Conservation (phyloP, 2,888 invertebrate species). For the Philereme vetulata region DNA sequence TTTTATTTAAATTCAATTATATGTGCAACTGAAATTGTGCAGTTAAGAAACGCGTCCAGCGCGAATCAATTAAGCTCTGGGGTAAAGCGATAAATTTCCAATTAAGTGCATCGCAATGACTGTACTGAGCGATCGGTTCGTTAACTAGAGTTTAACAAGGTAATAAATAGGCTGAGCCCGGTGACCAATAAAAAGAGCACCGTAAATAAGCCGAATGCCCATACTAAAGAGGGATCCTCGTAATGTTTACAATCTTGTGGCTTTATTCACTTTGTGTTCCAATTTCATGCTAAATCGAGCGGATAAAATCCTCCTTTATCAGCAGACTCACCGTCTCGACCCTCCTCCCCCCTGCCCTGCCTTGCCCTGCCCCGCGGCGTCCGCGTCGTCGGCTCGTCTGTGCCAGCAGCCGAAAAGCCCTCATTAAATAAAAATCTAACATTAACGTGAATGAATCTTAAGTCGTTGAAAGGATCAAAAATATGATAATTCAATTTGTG, state of each 20-base stretch:
- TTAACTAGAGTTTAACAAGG: constrained; percentile 82
- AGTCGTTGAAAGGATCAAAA: constrained; percentile 64
- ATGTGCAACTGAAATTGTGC: constrained; percentile 46
- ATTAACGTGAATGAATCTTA: constrained; percentile 67
- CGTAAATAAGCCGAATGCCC: constrained; percentile 78
- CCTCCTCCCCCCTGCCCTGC: constrained; percentile 28
- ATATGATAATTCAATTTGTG: constrained; percentile 72
- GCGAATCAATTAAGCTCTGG: constrained; percentile 72
- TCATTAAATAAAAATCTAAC: constrained; percentile 75
- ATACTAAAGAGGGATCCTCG: constrained; percentile 80
- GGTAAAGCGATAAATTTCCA: constrained; percentile 74
- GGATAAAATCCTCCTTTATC: constrained; percentile 82
- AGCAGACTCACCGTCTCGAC: constrained; percentile 79
- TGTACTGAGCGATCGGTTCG: constrained; percentile 71
- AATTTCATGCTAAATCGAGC: constrained; percentile 84
- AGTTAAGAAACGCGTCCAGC: constrained; percentile 58
- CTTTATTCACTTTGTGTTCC: constrained; percentile 84
- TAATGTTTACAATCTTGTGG: constrained; percentile 84
- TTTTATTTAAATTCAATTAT: constrained; percentile 53
- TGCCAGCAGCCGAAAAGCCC: constrained; percentile 46
- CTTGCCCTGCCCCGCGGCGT: constrained; percentile 28
- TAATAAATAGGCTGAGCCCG: constrained; percentile 75
- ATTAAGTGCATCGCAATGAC: constrained; percentile 68
- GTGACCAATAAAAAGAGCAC: constrained; percentile 78
- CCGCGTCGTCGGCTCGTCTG: constrained; percentile 44